phyloP scores from a whole-genome alignment of 2,797 vertebrate genomes.

The Melanotaenia trifasciata region DNA sequence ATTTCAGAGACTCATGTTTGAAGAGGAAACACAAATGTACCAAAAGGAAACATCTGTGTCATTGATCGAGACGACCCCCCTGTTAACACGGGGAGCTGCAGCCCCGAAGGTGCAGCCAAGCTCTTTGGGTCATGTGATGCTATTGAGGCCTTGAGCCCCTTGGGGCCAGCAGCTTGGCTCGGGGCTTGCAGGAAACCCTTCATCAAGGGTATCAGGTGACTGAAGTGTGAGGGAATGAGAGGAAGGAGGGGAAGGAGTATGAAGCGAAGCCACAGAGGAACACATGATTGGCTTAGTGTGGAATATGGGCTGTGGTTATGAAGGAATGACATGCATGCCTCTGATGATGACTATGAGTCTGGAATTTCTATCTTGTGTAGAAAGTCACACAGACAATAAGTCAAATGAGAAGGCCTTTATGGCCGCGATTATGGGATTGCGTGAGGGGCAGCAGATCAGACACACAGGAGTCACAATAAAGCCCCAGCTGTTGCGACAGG shows the following conservation, averaged over 20 bases:
- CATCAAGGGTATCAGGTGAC: slow-evolving; percentile 77
- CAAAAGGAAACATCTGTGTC: slow-evolving; percentile 73
- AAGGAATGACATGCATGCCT: slow-evolving; percentile 50
- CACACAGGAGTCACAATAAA: slow-evolving; percentile 57
- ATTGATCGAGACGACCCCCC: slow-evolving; percentile 33
- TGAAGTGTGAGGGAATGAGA: slow-evolving; percentile 45
- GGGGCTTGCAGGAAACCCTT: slow-evolving; percentile 40
- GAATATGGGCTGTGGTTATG: slow-evolving; percentile 43
- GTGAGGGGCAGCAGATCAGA: slow-evolving; percentile 41
- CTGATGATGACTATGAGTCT: slow-evolving; percentile 28
- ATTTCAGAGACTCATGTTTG: slow-evolving; percentile 59
- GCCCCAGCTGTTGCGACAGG: slow-evolving; percentile 72
- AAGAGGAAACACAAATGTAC: slow-evolving; percentile 65
- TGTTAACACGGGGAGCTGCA: slow-evolving; percentile 40
- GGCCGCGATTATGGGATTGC: slow-evolving; percentile 50
- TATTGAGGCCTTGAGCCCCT: slow-evolving; percentile 8
- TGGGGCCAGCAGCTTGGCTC: slow-evolving; percentile 50
- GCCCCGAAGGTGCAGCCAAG: slow-evolving; percentile 13
- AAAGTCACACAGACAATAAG: slow-evolving; percentile 50
- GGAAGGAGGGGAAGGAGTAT: slow-evolving; percentile 22
- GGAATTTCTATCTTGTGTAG: slow-evolving; percentile 51
- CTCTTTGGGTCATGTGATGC: slow-evolving; percentile 62
- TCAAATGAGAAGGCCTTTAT: slow-evolving; percentile 71
- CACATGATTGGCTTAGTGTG: slow-evolving; percentile 35
- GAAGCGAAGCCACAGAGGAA: slow-evolving; percentile 20